Conservation (phyloP, 2,797 vertebrate species). For the Siniperca scherzeri region DNA sequence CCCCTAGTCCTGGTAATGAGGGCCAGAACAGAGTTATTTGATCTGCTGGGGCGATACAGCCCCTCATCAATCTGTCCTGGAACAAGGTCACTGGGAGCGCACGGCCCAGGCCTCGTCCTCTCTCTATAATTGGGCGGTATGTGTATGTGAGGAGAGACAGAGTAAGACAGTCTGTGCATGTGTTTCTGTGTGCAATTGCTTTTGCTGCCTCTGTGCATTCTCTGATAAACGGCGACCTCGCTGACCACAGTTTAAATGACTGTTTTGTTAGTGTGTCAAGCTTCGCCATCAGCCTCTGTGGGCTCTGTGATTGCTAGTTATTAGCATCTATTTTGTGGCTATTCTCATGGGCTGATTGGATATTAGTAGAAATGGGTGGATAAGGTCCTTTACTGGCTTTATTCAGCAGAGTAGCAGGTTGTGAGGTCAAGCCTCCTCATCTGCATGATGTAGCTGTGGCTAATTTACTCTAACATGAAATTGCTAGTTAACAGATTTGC, state of each 20-base stretch:
- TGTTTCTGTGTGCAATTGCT: background rate
- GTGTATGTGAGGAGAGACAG: conserved; percentile 59
- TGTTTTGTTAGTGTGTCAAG: conserved; percentile 61
- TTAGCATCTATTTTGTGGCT: conserved; percentile 60
- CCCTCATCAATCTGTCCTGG: conserved; percentile 78
- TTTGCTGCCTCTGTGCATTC: conserved; percentile 46
- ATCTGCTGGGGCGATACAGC: conserved; percentile 76
- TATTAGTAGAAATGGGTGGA: conserved; percentile 58
- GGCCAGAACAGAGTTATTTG: conserved; percentile 78
- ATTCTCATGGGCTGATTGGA: conserved; percentile 55
- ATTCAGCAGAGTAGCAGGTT: conserved; percentile 36
- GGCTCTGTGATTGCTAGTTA: conserved; percentile 44
- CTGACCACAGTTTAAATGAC: conserved; percentile 69
- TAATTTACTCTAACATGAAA: conserved; percentile 55
- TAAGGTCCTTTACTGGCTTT: conserved; percentile 40
- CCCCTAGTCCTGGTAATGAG: conserved; percentile 72
- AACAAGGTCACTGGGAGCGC: conserved; percentile 76
- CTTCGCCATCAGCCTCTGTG: conserved; percentile 50
- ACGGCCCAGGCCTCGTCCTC: conserved; percentile 63
- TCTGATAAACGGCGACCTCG: conserved; percentile 66
- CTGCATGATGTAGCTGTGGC: conserved; percentile 34
- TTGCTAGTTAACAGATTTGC: conserved; percentile 41
- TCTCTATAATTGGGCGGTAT: conserved; percentile 74
- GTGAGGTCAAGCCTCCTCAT: conserved; percentile 55
- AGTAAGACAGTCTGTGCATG: conserved; percentile 31